Base-by-base conservation (phyloP, 2,113 vertebrate species). In the Lipotes vexillifer region DNA sequence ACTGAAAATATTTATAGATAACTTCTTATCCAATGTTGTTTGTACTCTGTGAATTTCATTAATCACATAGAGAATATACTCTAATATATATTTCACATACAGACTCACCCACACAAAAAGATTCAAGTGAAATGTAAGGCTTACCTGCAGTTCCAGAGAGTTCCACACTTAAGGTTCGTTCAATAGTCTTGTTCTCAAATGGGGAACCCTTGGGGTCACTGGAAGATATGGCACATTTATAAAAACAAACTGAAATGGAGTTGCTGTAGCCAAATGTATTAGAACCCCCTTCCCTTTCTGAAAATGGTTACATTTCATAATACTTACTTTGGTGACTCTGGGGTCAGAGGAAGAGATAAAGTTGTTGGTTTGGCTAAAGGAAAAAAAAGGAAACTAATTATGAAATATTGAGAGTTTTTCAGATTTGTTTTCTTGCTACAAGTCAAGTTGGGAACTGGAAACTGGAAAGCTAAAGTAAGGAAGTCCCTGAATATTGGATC, bases 281-380 rank as follows among this genome's bases (percentile, higher is more conserved):
- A 98, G 99, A 98, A 99, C 98, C 27, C 98, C 99, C 99, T 99
- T 99, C 99, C 99, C 99, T 98, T 98, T 99, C 98, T 98, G 98
- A 96, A 99, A 98, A 99, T 99, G 98, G 98, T 99, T 99, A 98
- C 99, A 98, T 98, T 99, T 99, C 99, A 99, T 99, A 99, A 98
- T 99, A 99, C 99, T 99, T 99, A 99, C 99, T 99, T 99, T 99
- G 99, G 99, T 99, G 99, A 99, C 99, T 99, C 99, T 95, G 99
- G 99, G 95, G 99, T 99, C 99, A 99, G 99, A 99, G 99, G 99
- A 99, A 99, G 99, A 98, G 99, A 99, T 99, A 99, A 99, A 99
- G 99, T 99, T 99, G 99, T 99, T 99, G 99, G 99, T 99, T 99
- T 99, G 99, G 99, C 99, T 99, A 99, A 98, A 99, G 98, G 77